Conservation (phyloP, 1,140 invertebrate genomes). For the Varroa destructor region DNA sequence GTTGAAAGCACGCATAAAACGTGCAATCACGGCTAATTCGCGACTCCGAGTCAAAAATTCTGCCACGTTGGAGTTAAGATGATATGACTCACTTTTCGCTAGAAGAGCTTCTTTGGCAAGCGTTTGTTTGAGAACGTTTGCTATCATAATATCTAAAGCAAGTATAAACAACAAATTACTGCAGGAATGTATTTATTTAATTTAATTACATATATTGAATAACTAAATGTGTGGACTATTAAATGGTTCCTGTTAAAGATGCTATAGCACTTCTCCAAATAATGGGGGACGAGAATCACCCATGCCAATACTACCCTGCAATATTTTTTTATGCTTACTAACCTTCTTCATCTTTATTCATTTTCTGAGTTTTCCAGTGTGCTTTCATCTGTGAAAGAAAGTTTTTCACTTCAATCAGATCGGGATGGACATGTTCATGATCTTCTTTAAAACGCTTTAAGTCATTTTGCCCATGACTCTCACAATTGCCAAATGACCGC, state of each 20-base stretch:
- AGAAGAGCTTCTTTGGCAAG: conserved; percentile 5
- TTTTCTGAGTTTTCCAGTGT: conserved; percentile 21
- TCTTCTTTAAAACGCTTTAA: background rate
- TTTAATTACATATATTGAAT: background rate
- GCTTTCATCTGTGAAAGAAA: conserved; percentile 15
- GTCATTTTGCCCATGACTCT: background rate
- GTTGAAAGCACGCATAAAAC: conserved; percentile 19
- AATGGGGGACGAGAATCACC: background rate
- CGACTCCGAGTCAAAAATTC: background rate
- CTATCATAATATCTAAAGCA: conserved; percentile 5
- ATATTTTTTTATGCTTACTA: background rate
- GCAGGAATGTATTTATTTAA: background rate
- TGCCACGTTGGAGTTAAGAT: conserved; percentile 7
- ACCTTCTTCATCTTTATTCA: conserved; percentile 22
- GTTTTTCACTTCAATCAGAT: conserved; percentile 10
- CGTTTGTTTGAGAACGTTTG: conserved; percentile 14
- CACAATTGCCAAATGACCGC: background rate
- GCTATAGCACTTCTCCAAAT: background rate
- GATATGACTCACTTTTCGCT: conserved; percentile 22
- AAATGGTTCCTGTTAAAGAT: background rate
- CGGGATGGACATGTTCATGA: conserved; percentile 13
- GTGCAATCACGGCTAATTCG: background rate
- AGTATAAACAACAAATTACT: background rate
- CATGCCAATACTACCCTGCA: background rate
- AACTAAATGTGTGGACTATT: background rate